These are phyloP conservation scores for Dufourea novaeangliae DNA, from an alignment of 1,140 invertebrate species.

Conservation along the genomic window DNA sequence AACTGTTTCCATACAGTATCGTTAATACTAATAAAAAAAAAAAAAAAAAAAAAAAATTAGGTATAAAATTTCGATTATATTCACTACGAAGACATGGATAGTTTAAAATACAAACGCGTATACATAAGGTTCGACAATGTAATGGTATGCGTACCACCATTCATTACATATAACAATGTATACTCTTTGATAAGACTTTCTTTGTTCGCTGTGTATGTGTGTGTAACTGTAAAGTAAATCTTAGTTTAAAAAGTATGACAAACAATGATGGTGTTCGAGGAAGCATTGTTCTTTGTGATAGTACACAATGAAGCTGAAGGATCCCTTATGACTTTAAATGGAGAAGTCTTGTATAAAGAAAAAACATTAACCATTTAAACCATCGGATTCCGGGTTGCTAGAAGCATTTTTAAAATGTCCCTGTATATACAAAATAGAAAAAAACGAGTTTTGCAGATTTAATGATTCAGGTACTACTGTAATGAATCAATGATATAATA, in stretches of 20 bases:
- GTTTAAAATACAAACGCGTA: constrained; percentile 38
- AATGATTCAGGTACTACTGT: constrained; percentile 69
- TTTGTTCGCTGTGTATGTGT: constrained; percentile 18
- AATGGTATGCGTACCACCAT: constrained; percentile 11
- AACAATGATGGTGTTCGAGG: constrained; percentile 56
- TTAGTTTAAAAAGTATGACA: constrained; percentile 57
- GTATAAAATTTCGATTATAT: constrained; percentile 48
- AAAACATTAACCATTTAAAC: constrained; percentile 49
- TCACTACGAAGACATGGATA: constrained; percentile 24
- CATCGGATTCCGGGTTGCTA: constrained; percentile 30
- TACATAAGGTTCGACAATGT: constrained; percentile 29
- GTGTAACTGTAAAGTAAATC: constrained; percentile 32
- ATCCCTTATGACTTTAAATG: constrained; percentile 21
- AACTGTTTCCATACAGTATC: not conserved
- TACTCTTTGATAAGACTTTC: constrained; percentile 52
- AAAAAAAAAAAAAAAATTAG: no score
- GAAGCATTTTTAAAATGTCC: constrained; percentile 9
- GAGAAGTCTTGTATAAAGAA: constrained; percentile 21
- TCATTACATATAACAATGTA: constrained; percentile 61
- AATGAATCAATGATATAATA: constrained; percentile 67
- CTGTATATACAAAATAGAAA: constrained; percentile 51
- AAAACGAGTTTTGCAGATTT: constrained; percentile 61
- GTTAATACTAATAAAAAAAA: no score
- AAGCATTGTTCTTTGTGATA: constrained; percentile 6
- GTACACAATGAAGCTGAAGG: not conserved